A percentile compares a stretch with the other conserved stretches of the same genome.
Conservation (phyloP, 2,797 vertebrate species). For the Esox masquinongy region DNA sequence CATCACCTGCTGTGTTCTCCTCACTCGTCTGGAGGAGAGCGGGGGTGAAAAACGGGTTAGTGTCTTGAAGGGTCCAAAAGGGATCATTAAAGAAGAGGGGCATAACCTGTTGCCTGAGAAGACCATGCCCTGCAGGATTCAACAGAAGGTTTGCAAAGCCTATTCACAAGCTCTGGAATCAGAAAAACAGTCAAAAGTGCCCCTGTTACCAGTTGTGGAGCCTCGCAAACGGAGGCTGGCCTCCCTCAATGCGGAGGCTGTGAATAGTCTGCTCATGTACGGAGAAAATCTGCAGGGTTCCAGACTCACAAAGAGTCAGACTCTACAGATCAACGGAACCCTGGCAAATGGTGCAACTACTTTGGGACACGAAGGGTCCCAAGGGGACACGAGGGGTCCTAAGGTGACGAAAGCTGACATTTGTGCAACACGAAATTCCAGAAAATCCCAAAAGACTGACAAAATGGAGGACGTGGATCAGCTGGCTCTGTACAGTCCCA, state of each 20-base stretch:
- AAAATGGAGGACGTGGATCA: conserved; percentile 66
- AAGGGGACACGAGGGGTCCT: conserved; percentile 61
- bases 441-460: conserved; percentile 63
- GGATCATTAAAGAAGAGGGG: conserved; percentile 53
- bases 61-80: conserved; percentile 17
- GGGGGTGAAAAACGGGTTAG: not conserved
- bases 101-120: conserved; percentile 52
- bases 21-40: conserved; percentile 88
- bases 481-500: conserved; percentile 71
- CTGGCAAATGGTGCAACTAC: conserved; percentile 44
- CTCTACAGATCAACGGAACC: conserved; percentile 60
- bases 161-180: conserved; percentile 63
- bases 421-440: conserved; percentile 51
- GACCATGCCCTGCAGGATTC: conserved; percentile 65
- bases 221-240: conserved; percentile 91
- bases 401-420: conserved; percentile 43
- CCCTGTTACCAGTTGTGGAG: conserved; percentile 62
- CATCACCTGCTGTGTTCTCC: conserved; percentile 89
- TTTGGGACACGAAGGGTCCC: conserved; percentile 21
- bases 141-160: conserved; percentile 50
- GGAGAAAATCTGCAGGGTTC: conserved; percentile 68
- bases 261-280: conserved; percentile 93
- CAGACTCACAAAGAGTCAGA: conserved; percentile 65
- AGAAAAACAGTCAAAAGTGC: conserved; percentile 70
- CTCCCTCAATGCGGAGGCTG: conserved; percentile 93